Conservation (phyloP, 1,140 invertebrate species). For the Delia radicum region DNA sequence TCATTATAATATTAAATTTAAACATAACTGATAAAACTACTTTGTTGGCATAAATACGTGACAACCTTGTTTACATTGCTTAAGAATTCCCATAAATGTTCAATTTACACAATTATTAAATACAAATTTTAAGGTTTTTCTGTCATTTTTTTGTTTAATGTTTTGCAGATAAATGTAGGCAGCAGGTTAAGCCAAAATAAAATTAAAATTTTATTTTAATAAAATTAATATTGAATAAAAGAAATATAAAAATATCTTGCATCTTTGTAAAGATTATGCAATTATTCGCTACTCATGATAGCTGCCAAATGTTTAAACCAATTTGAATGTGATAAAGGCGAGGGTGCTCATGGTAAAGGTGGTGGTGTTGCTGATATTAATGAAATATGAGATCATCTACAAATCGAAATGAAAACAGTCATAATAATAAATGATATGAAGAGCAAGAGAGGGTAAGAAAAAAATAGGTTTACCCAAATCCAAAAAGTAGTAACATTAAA, state of each 20-base stretch:
- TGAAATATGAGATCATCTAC: background rate
- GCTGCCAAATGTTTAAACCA: background rate
- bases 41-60: constrained; percentile 2
- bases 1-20: background rate
- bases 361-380: background rate
- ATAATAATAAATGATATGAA: too few species aligned
- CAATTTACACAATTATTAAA: background rate
- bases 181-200: background rate
- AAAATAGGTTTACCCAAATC: too few species aligned
- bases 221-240: background rate
- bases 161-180: background rate
- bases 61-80: constrained; percentile 4
- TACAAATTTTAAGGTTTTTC: background rate
- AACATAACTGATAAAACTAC: background rate
- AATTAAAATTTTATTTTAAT: background rate
- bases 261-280: background rate
- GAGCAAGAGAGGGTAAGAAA: too few species aligned
- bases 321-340: background rate
- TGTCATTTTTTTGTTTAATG: background rate
- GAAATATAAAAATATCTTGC: background rate
- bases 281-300: background rate
- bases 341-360: background rate
- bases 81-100: constrained; percentile 14
- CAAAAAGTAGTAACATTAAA: background rate
- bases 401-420: background rate